Evolutionary conservation across 2,888 invertebrate species (phyloP).

Genomic region (Perizoma flavofasciatum): DNA sequence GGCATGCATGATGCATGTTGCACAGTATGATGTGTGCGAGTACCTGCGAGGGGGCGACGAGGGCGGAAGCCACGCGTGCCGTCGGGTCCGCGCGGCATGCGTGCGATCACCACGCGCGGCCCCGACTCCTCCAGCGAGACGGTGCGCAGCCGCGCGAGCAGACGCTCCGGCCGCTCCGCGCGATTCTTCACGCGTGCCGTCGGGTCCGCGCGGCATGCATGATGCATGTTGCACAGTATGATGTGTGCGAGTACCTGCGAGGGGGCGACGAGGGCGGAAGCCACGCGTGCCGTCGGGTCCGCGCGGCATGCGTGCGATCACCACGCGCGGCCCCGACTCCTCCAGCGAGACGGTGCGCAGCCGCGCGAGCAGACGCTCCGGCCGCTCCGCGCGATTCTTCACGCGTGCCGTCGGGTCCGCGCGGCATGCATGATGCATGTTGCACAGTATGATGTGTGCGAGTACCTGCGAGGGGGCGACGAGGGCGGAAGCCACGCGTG

Average conservation of each 20-base stretch:
- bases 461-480: constrained; percentile 70
- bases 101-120: constrained; percentile 91
- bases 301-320: constrained; percentile 92
- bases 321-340: constrained; percentile 90
- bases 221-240: no score
- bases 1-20: no score
- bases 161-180: constrained; percentile 90
- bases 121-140: constrained; percentile 91
- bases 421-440: no score
- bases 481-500: constrained; percentile 88
- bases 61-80: constrained; percentile 90
- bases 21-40: neutral
- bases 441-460: no score
- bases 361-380: constrained; percentile 95
- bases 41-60: constrained; percentile 71
- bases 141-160: constrained; percentile 94
- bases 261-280: constrained; percentile 83
- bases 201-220: no score
- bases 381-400: constrained; percentile 81
- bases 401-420: no score
- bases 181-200: no score
- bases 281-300: constrained; percentile 95
- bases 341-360: constrained; percentile 93
- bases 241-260: constrained; percentile 55
- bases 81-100: constrained; percentile 96